Conservation (phyloP, 2,888 invertebrate genomes). For the Pteria penguin region DNA sequence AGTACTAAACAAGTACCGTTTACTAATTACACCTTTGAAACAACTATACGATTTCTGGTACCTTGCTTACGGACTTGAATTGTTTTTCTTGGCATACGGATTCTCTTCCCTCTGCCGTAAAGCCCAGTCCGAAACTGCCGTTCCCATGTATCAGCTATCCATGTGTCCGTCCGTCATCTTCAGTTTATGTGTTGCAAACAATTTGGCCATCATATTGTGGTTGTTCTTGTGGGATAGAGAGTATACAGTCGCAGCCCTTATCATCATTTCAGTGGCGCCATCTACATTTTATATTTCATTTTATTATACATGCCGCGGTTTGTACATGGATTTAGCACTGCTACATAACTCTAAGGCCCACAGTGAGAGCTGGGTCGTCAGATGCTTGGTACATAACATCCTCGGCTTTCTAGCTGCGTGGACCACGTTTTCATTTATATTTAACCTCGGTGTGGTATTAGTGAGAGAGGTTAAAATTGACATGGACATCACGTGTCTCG, state of each 20-base stretch:
- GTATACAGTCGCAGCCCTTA: constrained; percentile 57
- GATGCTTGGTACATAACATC: constrained; percentile 74
- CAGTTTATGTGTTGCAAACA: constrained; percentile 60
- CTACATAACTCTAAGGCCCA: constrained; percentile 57
- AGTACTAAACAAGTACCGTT: background rate
- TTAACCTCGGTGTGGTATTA: constrained; percentile 73
- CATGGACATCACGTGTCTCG: constrained; percentile 9
- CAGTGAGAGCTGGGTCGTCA: constrained; percentile 71
- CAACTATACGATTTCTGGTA: constrained; percentile 12
- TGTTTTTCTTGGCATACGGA: constrained; percentile 4
- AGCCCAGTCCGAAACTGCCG: constrained; percentile 49
- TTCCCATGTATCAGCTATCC: constrained; percentile 60
- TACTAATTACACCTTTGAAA: constrained; percentile 5
- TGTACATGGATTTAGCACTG: constrained; percentile 56
- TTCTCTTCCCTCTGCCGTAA: constrained; percentile 60
- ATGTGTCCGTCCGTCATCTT: constrained; percentile 63
- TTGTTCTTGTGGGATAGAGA: constrained; percentile 72
- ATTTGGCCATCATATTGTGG: constrained; percentile 68
- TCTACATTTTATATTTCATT: constrained; percentile 67
- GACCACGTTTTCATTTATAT: constrained; percentile 72
- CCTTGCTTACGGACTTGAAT: constrained; percentile 7
- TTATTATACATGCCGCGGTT: constrained; percentile 58
- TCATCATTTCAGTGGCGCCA: constrained; percentile 55
- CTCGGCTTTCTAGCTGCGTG: constrained; percentile 75
- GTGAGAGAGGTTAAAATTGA: constrained; percentile 46